Base-by-base conservation (phyloP, 2,113 vertebrate species). In the Pelobates fuscus region DNA sequence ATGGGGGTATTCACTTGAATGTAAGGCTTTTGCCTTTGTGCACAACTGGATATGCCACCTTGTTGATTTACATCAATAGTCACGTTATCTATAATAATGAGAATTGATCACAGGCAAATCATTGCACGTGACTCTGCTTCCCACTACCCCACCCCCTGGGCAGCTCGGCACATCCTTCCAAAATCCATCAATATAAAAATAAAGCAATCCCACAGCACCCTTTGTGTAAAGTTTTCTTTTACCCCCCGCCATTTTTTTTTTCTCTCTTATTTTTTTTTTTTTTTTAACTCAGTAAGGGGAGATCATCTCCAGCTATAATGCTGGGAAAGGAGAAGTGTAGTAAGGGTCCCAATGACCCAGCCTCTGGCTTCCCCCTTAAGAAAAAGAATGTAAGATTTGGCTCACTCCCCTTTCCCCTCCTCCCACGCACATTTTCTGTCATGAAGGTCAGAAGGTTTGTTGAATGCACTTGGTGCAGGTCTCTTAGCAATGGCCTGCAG, bases 131-230 rank as follows among this genome's bases (percentile, higher is more conserved):
- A 66, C 57, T 57, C 12, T 12, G 14, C 44, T 17, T 14, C 44
- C 44, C 10, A 17, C 25, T 11, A 25, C 8, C 57, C 60, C 60
- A 32, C 64, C 32, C 63, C 49, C 55, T 21, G 55, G 65, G 55
- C 73, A 60, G 57, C 30, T 66, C 73, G 60, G 64, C 44, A 77
- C 73, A 77, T 77, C 65, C 65, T 67, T 77, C 65, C 73, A 68
- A 77, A 77, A 60, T 64, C 73, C 73, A 68, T 68, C 73, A 60
- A 68, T 77, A 77, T 37, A 77, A 77, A 77, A 77, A 77, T 77
- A 77, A 77, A 77, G 54, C 73, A 68, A 68, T 77, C 73, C 73
- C 64, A 67, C 64, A 77, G 65, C 73, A 77, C 65, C 73, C 65
- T 67, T 68, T 77, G 41, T 75, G 52, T 59, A 32, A 73, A 67